Evolutionary conservation across 2,113 vertebrate genomes (phyloP).

Genomic region (Canis aureus): DNA sequence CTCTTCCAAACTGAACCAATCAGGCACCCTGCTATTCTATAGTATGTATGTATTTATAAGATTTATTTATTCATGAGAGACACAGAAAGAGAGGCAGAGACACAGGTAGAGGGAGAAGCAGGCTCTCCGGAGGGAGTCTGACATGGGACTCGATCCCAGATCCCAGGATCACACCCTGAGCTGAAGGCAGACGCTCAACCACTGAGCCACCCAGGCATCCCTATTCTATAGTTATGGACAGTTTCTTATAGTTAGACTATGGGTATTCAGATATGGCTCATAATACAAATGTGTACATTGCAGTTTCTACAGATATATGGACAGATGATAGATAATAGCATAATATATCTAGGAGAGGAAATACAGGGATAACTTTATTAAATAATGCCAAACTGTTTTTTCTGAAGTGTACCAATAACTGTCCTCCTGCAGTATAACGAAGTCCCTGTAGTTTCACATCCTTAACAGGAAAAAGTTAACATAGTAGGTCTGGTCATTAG

Average conservation of each 20-base stretch:
- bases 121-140: no score
- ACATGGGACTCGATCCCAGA: no score
- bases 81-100: background rate
- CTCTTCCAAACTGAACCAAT: no score
- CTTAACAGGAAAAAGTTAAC: slow-evolving; percentile 11
- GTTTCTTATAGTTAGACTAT: background rate
- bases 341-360: background rate
- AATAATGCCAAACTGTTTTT: background rate
- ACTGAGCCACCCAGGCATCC: background rate
- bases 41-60: no score
- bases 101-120: no score
- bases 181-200: no score
- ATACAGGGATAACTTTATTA: background rate
- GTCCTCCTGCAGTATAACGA: background rate
- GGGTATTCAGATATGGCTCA: background rate
- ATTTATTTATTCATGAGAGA: background rate
- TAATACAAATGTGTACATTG: background rate
- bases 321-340: background rate
- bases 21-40: no score
- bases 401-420: background rate
- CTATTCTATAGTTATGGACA: background rate
- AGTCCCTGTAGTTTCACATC: background rate
- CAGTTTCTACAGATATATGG: background rate
- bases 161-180: background rate
- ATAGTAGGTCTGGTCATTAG: background rate